Evolutionary conservation across 2,888 invertebrate species (phyloP), one percentile per base, ranked within the genome.

Genomic region (Trachelus iudaicus): DNA sequence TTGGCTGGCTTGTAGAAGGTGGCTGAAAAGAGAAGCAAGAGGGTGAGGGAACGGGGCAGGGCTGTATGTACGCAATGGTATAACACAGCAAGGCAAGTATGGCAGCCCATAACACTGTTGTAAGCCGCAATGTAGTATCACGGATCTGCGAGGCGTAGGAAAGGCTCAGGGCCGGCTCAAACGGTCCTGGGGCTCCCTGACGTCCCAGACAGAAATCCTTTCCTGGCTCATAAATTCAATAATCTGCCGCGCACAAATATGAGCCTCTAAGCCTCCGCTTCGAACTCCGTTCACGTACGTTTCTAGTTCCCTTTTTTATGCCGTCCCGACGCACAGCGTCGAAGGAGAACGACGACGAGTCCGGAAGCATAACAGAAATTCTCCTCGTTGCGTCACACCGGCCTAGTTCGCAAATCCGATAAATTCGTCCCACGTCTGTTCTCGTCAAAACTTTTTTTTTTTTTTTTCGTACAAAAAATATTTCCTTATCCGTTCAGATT

Each of bases 201-300:
- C 33, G 71, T 31, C n/a, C 71, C 71, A 34, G 71, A 31, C 73
- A 35, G 76, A 82, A 84, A 83, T 84, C 82, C 81, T 83, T 83
- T 78, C 79, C 79, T 79, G 82, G 80, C 81, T 79, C 85, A 85
- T 86, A 87, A 86, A 87, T 87, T 87, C 83, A 86, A 86, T 87
- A 86, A 86, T 85, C 83, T 82, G 81, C 80, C 80, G 77, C 76
- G 82, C 81, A 84, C 84, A 84, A 85, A 86, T 84, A 81, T 79
- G 81, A 81, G 71, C 69, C 75, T 73, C 80, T 84, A 84, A 85
- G 84, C 82, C 78, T 79, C 76, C 76, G 80, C 78, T 84, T 82
- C 78, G 79, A 79, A 85, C 83, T 80, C 85, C 34, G 83, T 84
- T 83, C 85, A 86, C 87, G 86, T 85, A 84, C 84, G 76, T 71